Evolutionary conservation across 2,888 invertebrate species (phyloP).

Genomic region (Drosophila atripex): DNA sequence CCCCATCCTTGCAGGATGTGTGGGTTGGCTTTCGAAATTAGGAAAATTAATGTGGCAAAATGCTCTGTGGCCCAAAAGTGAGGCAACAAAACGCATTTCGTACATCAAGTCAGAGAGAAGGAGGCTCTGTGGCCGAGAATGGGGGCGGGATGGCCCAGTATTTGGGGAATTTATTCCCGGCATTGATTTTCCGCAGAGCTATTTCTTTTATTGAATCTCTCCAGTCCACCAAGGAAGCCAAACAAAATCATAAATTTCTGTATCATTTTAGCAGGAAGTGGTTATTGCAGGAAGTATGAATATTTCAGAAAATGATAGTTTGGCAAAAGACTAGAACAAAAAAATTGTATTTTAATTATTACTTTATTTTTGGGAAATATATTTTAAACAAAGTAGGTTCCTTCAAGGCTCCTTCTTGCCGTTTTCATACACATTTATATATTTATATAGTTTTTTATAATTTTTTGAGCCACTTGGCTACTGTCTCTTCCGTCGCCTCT

Average conservation of each 20-base stretch:
- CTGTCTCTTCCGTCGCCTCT: neutral
- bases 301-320: no score
- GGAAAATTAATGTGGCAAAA: slow-evolving; percentile 79
- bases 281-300: neutral
- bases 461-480: neutral
- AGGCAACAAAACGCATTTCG: slow-evolving; percentile 64
- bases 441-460: no score
- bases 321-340: no score
- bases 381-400: no score
- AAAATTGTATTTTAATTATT: no score
- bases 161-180: slow-evolving; percentile 28
- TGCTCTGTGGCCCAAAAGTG: slow-evolving; percentile 62
- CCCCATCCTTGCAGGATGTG: slow-evolving; percentile 10
- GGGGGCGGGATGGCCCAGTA: neutral
- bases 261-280: slow-evolving; percentile 20
- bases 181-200: slow-evolving; percentile 42
- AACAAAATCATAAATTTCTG: slow-evolving; percentile 35
- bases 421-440: neutral
- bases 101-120: slow-evolving; percentile 56
- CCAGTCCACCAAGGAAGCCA: slow-evolving; percentile 15
- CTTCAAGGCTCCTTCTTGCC: no score
- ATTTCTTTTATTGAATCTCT: slow-evolving; percentile 31
- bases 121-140: neutral
- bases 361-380: no score
- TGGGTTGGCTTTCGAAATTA: slow-evolving; percentile 69